phyloP scores from a whole-genome alignment of 2,888 invertebrate species.

The Poecilobothrus nobilitatus region DNA sequence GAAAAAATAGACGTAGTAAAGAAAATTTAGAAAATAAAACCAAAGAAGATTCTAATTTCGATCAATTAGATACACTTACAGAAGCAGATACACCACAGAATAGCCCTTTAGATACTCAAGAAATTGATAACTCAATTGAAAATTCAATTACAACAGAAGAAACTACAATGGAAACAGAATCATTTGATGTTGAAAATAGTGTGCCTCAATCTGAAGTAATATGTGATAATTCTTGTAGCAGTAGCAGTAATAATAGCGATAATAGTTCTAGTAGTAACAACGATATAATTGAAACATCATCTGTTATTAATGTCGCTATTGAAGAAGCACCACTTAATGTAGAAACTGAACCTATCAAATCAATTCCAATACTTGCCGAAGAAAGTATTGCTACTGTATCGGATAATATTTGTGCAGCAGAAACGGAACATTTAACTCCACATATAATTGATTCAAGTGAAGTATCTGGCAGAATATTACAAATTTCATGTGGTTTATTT shows the following conservation, averaged over 20 bases:
- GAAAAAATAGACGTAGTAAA: background rate
- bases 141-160: background rate
- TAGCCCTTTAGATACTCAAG: background rate
- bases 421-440: slow-evolving; percentile 51
- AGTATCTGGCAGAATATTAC: slow-evolving; percentile 45
- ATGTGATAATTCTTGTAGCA: no score
- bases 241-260: no score
- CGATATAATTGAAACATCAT: background rate
- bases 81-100: background rate
- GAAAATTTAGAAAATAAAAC: background rate
- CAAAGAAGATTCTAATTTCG: background rate
- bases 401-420: background rate
- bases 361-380: no score
- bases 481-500: slow-evolving; percentile 68
- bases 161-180: background rate
- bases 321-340: background rate
- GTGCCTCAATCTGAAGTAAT: background rate
- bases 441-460: slow-evolving; percentile 53
- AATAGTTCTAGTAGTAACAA: no score
- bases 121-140: background rate
- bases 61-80: slow-evolving; percentile 8
- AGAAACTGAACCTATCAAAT: background rate
- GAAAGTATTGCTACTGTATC: background rate
- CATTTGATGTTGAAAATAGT: no score
- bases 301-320: background rate